Evolutionary conservation across 2,797 vertebrate genomes (phyloP), one percentile per base, ranked within the genome.

Genomic region (Alcedo quadribrachys): DNA sequence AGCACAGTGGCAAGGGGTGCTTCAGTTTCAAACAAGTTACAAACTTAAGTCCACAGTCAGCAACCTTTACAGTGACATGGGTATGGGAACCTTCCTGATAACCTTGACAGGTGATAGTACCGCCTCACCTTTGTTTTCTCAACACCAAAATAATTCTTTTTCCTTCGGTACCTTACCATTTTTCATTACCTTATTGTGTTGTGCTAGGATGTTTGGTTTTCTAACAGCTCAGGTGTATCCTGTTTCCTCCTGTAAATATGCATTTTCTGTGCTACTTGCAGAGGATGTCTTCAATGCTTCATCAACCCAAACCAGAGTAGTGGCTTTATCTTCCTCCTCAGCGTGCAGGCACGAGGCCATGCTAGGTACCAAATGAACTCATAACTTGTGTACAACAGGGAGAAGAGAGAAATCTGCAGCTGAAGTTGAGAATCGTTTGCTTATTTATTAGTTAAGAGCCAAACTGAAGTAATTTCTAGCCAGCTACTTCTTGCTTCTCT

Each of bases 371-470:
- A 4, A 6, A 32, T 30, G 40, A 37, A n/a, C 30, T 84, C 15
- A 2, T 35, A 37, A 37, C 19, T 46, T 62, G 11, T 1, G 3
- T 57, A 15, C 0, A 0, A 8, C 1, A 12, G 28, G 11, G 13
- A 57, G 35, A 81, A 30, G 40, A 68, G n/a, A 81, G 65, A 61
- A 88, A 81, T 68, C 53, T 67, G 67, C 51, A 60, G 24, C 71
- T 90, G 54, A 85, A 80, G 46, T 77, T 42, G 48, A 46, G 46
- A 67, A 19, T 61, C 73, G 42, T 65, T 94, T 73, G 74, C 58
- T 85, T 63, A 77, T 77, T 90, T 54, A n/a, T 68, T 43, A 48
- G 11, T 62, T 77, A 86, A 54, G 32, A 88, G 43, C 50, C 78
- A 88, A 32, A 61, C 35, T 33, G 83, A 81, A 57, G 71, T 91